Conservation (phyloP, 2,113 vertebrate species). For the Sturnira hondurensis region DNA sequence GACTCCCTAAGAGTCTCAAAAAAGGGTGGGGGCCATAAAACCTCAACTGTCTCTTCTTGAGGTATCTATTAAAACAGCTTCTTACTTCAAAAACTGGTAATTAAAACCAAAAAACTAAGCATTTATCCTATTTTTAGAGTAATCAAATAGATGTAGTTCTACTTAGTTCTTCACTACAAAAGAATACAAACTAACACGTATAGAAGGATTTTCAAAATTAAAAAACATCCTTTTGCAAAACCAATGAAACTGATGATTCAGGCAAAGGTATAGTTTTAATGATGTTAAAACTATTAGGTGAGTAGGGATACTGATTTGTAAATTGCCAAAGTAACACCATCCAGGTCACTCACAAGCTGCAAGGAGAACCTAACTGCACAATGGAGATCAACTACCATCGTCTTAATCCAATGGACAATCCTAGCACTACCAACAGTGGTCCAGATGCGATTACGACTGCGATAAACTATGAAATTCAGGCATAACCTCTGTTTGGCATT, state of each 20-base stretch:
- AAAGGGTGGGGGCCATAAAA: neutral
- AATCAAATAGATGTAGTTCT: neutral
- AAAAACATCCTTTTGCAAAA: constrained; percentile 24
- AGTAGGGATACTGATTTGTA: neutral
- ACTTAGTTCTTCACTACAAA: neutral
- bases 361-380: neutral
- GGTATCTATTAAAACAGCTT: neutral
- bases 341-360: neutral
- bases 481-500: neutral
- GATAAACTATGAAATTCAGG: neutral
- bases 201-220: neutral
- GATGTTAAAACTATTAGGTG: neutral
- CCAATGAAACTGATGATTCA: neutral
- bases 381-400: neutral
- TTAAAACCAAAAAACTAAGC: neutral
- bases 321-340: neutral
- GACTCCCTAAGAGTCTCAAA: neutral
- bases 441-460: neutral
- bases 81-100: neutral
- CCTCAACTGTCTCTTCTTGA: neutral
- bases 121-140: neutral
- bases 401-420: neutral
- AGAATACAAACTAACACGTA: neutral
- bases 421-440: neutral
- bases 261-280: neutral